phyloP scores from a whole-genome alignment of 2,113 vertebrate species.

The Pseudorectes ferrugineus region DNA sequence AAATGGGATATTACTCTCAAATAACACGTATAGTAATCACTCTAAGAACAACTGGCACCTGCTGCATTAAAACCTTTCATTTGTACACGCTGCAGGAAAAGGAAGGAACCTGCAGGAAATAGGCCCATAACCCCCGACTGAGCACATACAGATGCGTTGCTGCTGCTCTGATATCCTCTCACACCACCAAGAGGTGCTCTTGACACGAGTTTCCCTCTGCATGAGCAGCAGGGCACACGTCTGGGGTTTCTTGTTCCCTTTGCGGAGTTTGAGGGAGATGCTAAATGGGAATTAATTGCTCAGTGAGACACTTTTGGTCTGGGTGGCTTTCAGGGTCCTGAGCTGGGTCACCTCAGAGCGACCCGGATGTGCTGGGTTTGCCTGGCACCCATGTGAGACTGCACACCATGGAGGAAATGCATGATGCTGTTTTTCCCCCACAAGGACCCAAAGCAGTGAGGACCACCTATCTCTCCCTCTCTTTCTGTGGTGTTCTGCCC shows the following conservation, averaged over 20 bases:
- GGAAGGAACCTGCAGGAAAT: background rate
- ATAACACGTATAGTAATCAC: background rate
- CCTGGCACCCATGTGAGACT: background rate
- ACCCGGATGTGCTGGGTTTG: background rate
- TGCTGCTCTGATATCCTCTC: background rate
- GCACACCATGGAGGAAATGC: background rate
- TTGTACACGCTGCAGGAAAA: background rate
- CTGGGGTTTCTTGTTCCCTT: background rate
- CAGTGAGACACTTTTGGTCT: background rate
- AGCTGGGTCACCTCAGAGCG: background rate
- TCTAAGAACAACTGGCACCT: background rate
- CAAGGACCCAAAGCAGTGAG: background rate
- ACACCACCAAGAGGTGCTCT: constrained; percentile 49
- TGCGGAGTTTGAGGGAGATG: background rate
- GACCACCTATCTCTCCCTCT: background rate
- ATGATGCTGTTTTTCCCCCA: background rate
- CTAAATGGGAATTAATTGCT: background rate
- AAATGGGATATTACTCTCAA: background rate
- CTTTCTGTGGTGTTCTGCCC: background rate
- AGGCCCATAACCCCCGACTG: background rate
- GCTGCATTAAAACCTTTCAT: background rate
- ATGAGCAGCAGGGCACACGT: background rate
- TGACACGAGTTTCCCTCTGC: background rate
- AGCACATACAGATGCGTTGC: background rate
- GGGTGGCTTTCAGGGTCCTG: background rate